Conservation (phyloP, 2,888 invertebrate genomes). For the Parnassius mnemosyne region DNA sequence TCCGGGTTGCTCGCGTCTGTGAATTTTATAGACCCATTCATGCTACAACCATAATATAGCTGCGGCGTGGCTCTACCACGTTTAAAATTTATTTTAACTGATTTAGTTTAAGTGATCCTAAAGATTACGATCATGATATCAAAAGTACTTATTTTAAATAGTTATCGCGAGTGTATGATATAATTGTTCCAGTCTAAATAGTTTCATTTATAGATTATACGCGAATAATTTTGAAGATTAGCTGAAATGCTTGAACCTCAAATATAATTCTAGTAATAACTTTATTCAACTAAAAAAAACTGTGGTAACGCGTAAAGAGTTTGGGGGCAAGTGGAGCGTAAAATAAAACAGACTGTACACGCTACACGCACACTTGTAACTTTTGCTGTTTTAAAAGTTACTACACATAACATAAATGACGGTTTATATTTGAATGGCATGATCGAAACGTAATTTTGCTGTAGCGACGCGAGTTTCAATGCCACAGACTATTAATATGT, state of each 20-base stretch:
- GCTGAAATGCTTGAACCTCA: not conserved
- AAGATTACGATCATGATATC: no score
- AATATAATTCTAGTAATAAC: conserved; percentile 22
- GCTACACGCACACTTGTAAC: conserved; percentile 31
- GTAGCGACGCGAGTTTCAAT: conserved; percentile 5
- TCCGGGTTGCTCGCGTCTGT: no score
- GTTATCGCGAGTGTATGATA: no score
- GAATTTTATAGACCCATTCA: no score
- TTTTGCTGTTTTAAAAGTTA: conserved; percentile 1
- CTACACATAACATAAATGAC: not conserved
- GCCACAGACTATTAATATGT: conserved; percentile 18
- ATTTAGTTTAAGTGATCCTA: no score
- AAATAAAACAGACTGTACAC: conserved; percentile 62
- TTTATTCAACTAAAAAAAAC: conserved; percentile 40
- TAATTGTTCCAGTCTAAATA: no score
- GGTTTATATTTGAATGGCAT: conserved; percentile 3
- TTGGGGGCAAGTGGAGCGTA: conserved; percentile 65
- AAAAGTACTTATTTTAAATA: no score
- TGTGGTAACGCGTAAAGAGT: conserved; percentile 54
- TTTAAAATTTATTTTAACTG: no score
- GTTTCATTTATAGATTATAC: no score
- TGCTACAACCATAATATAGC: no score
- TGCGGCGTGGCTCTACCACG: no score
- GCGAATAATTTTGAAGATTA: not conserved
- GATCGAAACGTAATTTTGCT: not conserved